Conservation (phyloP, 2,113 vertebrate genomes). For the Pitta sordida region DNA sequence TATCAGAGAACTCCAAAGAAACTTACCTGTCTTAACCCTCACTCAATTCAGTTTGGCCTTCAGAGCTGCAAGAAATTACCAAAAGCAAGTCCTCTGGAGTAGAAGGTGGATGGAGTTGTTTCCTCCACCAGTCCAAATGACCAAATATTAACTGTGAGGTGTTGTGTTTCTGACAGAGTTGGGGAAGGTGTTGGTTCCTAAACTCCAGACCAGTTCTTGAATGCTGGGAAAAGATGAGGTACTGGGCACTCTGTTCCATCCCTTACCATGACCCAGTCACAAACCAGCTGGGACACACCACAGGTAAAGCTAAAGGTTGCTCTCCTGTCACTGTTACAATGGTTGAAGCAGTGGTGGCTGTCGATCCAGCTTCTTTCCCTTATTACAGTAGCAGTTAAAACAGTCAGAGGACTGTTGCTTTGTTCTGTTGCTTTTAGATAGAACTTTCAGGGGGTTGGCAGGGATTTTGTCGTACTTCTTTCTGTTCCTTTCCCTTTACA, state of each 20-base stretch:
- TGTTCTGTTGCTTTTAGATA: background rate
- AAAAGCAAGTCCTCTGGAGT: background rate
- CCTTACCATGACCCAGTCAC: rapidly evolving
- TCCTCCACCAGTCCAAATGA: background rate
- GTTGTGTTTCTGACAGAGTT: background rate
- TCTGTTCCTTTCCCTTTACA: background rate
- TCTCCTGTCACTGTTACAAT: background rate
- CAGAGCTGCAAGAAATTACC: background rate
- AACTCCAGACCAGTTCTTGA: background rate
- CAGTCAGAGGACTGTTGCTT: background rate
- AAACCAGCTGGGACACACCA: background rate
- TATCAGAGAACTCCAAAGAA: background rate
- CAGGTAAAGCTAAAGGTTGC: background rate
- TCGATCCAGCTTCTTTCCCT: background rate
- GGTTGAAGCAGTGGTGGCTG: background rate
- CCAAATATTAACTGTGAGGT: background rate
- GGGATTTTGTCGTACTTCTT: background rate
- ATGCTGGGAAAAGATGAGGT: background rate
- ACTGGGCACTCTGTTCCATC: background rate
- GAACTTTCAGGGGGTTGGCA: background rate
- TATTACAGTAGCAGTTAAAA: background rate
- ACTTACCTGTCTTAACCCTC: background rate
- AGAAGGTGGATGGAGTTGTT: background rate
- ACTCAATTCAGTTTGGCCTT: background rate
- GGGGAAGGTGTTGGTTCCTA: background rate